Evolutionary conservation across 2,888 invertebrate genomes (phyloP).

Genomic region (Pseudococcus viburni): DNA sequence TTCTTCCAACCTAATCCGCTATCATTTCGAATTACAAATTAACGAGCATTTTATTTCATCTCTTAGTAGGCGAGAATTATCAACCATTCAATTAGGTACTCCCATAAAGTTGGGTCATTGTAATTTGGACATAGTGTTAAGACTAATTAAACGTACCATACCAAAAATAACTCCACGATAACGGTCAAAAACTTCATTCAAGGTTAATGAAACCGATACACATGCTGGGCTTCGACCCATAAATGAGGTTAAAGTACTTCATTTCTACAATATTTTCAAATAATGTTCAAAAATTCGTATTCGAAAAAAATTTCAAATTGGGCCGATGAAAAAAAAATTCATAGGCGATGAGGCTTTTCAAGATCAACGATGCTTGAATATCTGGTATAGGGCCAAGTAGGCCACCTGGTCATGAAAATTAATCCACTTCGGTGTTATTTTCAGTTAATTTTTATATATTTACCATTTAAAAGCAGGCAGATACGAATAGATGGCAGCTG

Average conservation of each 20-base stretch:
- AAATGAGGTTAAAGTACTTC: conserved; percentile 51
- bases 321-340: not conserved
- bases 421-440: not conserved
- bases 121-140: not conserved
- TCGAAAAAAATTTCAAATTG: not conserved
- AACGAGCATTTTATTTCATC: not conserved
- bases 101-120: conserved; percentile 5
- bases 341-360: not conserved
- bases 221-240: not conserved
- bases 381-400: conserved; percentile 33
- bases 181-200: conserved; percentile 51
- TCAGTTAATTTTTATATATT: conserved; percentile 71
- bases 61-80: conserved; percentile 1
- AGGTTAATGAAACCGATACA: conserved; percentile 46
- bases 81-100: not conserved
- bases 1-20: not conserved
- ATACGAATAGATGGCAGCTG: conserved; percentile 97
- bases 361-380: conserved; percentile 30
- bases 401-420: conserved; percentile 49
- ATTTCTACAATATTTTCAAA: not conserved
- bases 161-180: conserved; percentile 43
- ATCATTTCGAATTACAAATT: not conserved
- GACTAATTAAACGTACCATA: conserved; percentile 31
- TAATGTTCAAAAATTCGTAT: not conserved
- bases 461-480: conserved; percentile 97